These are phyloP conservation scores for Tragelaphus buxtoni DNA, from an alignment of 2,113 vertebrate species.

Conservation along the genomic window DNA sequence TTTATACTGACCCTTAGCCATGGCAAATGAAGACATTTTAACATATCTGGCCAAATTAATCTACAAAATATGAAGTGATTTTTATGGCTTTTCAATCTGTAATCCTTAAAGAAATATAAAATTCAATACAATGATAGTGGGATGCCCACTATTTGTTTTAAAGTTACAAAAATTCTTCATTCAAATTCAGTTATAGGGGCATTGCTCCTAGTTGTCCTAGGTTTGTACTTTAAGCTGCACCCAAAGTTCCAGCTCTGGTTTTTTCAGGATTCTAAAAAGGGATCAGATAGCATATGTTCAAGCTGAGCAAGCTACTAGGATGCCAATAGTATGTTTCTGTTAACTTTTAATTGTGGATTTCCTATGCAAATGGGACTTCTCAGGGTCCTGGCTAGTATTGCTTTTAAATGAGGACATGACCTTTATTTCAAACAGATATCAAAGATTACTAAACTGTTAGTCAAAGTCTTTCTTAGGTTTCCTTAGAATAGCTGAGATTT, in stretches of 20 bases:
- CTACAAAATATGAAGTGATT: conserved; percentile 9
- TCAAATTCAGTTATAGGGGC: background rate
- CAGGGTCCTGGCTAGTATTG: background rate
- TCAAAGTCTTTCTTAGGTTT: background rate
- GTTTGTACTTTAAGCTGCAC: conserved; percentile 59
- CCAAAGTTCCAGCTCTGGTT: conserved; percentile 43
- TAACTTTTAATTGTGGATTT: conserved; percentile 63
- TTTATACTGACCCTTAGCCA: background rate
- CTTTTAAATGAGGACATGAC: conserved; percentile 48
- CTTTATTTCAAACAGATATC: conserved; percentile 62
- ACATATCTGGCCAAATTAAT: conserved; percentile 33
- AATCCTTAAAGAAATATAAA: background rate
- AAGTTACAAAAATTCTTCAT: conserved; percentile 36
- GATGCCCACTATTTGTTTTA: conserved; percentile 1
- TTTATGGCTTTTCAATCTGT: conserved; percentile 42
- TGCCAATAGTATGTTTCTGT: conserved; percentile 68
- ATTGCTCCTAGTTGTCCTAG: conserved; percentile 41
- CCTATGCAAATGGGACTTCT: conserved; percentile 59
- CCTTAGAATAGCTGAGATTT: background rate
- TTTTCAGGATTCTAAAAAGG: conserved; percentile 70
- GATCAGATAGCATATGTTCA: conserved; percentile 71
- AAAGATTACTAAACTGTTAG: background rate
- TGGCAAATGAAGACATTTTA: conserved; percentile 41
- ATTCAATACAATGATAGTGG: background rate
- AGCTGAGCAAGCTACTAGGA: conserved; percentile 66